Base-by-base conservation (phyloP, 2,113 vertebrate genomes). In the Ginglymostoma cirratum region DNA sequence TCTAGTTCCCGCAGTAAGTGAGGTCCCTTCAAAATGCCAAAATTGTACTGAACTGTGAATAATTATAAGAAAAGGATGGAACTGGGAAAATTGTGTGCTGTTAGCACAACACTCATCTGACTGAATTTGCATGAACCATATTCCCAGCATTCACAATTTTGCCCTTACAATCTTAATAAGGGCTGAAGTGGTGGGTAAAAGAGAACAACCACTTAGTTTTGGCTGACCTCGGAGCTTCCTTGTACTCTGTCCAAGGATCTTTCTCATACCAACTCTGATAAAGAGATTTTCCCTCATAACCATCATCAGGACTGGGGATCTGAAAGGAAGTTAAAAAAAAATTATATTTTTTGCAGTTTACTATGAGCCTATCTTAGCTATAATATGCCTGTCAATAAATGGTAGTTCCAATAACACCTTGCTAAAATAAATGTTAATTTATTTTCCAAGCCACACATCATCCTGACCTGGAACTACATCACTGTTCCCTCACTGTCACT, bases 211-310 rank as follows among this genome's bases (percentile, higher is more conserved):
- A 89, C 15, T 67, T 42, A 95, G 72, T 72, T 70, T 30, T 72
- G 42, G 67, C 94, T 45, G 45, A 98, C 99, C 98, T 98, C 94
- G 99, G 99, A 21, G 97, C 97, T 30, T 98, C 97, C 10, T 97
- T 97, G 96, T 98, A 97, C 96, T 97, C 97, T 8, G 97, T 97
- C 94, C 98, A 98, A 93, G 99, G 99, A 96, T 99, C 98, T 96
- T 98, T 99, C 96, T 98, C 98, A 96, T 99, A 98, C 99, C 99
- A 99, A 78, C 98, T 99, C 55, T 99, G 97, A 96, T 98, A 99
- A 87, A 99, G 98, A 96, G 98, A 98, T 95, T 98, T 97, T 87
- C 96, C 97, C 96, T 98, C 98, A 96, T 98, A 99, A 94, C 98
- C 98, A 38, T 98, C 98, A 96, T 99, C 99, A 69, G 99, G 99